Evolutionary conservation across 1,140 invertebrate genomes (phyloP), one percentile per base, ranked within the genome.

Genomic region (Portunus trituberculatus): DNA sequence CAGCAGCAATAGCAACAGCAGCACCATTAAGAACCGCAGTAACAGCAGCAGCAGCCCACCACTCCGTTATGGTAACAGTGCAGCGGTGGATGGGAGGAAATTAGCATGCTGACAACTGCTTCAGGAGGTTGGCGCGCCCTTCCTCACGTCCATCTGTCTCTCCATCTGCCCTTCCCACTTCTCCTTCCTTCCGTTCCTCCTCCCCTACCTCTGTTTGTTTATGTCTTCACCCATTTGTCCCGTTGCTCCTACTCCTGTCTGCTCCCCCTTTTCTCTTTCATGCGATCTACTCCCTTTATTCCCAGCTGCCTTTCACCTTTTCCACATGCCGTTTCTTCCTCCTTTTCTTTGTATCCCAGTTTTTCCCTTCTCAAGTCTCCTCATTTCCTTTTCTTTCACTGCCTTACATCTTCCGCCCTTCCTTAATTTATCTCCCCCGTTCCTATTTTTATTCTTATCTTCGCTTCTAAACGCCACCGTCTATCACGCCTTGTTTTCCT

Each of bases 51-150:
- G 16, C 52, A 59, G 52, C 52, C 67, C 20, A n/a, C 67, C 67
- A 76, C 67, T 76, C 67, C 67, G 67, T 76, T 76, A 76, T 76
- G 67, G 67, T n/a, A 76, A 76, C 67, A 76, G 67, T 76, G 67
- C 20, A 20, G 67, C n/a, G 20, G 67, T 76, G 67, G n/a, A n/a
- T 20, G 67, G 67, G 67, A 76, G 8, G 67, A n/a, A 59, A 76
- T n/a, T 25, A 76, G 67, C 20, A 20, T 76, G 52, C 39, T 59
- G 52, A 16, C 12, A 20, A 59, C 12, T 59, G 10, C 52, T 59
- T 59, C 52, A n/a, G n/a, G 67, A n/a, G 67, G n/a, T 76, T n/a
- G 6, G 20, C 20, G 52, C 52, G 52, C 86, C 12, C 86, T 20
- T 87, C 86, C 39, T 32, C 76, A 12, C 39, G 31, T 87, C 39